Conservation (phyloP, 2,888 invertebrate genomes). For the Microctonus aethiopoides region DNA sequence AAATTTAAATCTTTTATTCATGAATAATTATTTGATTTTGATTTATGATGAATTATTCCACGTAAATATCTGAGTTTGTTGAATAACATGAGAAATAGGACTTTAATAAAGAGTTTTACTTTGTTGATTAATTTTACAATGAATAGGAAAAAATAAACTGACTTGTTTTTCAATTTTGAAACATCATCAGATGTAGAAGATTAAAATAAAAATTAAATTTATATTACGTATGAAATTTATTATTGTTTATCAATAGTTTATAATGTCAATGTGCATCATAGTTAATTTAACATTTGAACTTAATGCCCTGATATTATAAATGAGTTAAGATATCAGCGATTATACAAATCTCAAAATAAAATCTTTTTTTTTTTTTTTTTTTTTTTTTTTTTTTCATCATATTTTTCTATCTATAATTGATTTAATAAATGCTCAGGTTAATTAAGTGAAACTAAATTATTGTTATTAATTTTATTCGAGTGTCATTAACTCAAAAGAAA, state of each 20-base stretch:
- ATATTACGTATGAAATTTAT: not conserved
- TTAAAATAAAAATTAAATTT: too few species aligned
- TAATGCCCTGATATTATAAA: not conserved
- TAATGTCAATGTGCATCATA: not conserved
- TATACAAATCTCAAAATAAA: too few species aligned
- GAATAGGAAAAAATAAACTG: too few species aligned
- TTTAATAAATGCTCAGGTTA: too few species aligned
- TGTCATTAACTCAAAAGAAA: too few species aligned
- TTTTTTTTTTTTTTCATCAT: not conserved
- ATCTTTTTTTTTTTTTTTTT: not conserved
- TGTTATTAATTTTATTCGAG: too few species aligned
- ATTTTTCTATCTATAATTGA: too few species aligned
- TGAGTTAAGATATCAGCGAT: not conserved
- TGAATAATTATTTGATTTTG: not conserved
- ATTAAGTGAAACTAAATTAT: too few species aligned
- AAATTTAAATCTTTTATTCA: slow-evolving; percentile 2
- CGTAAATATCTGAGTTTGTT: not conserved
- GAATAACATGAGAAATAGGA: not conserved
- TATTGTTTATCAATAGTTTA: not conserved
- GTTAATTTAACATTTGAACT: not conserved
- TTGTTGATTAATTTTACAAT: too few species aligned
- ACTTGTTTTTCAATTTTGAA: too few species aligned
- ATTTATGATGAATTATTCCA: not conserved
- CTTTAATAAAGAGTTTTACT: too few species aligned
- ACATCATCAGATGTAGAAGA: too few species aligned